Conservation (phyloP, 2,113 vertebrate genomes). For the Ictalurus punctatus region DNA sequence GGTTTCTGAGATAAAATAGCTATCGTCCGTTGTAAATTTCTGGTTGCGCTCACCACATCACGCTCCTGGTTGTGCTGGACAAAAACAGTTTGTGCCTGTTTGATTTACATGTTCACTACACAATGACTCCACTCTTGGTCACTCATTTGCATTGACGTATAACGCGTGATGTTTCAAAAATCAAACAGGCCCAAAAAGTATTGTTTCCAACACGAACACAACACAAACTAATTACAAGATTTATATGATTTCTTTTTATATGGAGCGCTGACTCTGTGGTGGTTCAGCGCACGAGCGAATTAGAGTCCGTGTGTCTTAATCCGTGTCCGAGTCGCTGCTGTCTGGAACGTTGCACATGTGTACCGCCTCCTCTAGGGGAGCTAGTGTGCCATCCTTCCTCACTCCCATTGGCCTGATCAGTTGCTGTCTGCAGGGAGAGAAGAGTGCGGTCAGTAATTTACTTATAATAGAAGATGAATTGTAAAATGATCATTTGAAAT, state of each 20-base stretch:
- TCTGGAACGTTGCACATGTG: slow-evolving; percentile 71
- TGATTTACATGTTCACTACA: not conserved
- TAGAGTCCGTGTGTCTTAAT: slow-evolving; percentile 69
- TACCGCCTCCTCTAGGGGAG: slow-evolving; percentile 87
- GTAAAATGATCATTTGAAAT: not conserved
- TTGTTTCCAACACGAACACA: not conserved
- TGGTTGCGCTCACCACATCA: not conserved
- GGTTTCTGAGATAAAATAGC: not conserved
- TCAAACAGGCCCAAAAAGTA: not conserved
- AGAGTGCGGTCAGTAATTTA: not conserved
- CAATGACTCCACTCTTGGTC: not conserved
- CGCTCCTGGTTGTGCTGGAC: not conserved
- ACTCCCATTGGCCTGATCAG: slow-evolving; percentile 96
- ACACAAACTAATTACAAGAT: not conserved
- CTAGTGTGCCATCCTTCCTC: slow-evolving; percentile 87
- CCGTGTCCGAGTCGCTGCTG: slow-evolving; percentile 87
- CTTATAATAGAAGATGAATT: not conserved
- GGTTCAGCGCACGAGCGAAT: not conserved
- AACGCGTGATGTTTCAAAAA: not conserved
- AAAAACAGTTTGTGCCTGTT: not conserved
- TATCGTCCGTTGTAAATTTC: not conserved
- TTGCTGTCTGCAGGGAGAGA: slow-evolving; percentile 78
- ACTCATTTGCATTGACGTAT: not conserved
- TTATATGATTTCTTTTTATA: not conserved
- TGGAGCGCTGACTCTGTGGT: not conserved